phyloP scores from a whole-genome alignment of 2,888 invertebrate genomes.

The Tenthredo notha region DNA sequence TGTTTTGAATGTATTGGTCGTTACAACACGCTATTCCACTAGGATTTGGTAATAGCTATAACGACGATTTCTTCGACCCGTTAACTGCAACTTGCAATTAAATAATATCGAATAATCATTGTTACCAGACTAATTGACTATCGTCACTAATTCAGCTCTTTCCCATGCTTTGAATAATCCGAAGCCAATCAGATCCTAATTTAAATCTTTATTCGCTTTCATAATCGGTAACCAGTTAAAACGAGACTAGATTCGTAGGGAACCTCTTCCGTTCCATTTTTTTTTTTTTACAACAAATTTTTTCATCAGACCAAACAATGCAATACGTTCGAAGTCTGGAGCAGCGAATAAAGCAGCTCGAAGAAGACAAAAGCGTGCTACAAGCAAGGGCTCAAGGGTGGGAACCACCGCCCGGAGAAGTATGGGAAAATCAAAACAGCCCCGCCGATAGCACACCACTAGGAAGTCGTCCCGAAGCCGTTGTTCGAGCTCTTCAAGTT shows the following conservation, averaged over 20 bases:
- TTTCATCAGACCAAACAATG: slow-evolving; percentile 88
- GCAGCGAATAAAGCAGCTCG: slow-evolving; percentile 90
- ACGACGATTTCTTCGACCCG: not conserved
- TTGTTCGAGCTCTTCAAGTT: slow-evolving; percentile 95
- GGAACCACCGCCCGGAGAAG: slow-evolving; percentile 59
- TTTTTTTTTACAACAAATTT: too few relatives aligned
- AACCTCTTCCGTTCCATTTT: slow-evolving; percentile 57
- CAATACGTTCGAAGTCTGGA: slow-evolving; percentile 95
- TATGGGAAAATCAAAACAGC: slow-evolving; percentile 63
- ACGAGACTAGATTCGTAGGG: slow-evolving; percentile 15
- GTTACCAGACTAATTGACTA: not conserved
- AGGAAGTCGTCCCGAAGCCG: slow-evolving; percentile 92
- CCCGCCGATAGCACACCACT: slow-evolving; percentile 74
- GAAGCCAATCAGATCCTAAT: not conserved
- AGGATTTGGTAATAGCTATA: not conserved
- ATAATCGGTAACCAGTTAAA: slow-evolving; percentile 1
- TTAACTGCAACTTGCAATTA: not conserved
- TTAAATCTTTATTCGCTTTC: not conserved
- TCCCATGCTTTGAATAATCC: not conserved
- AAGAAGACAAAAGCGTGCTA: slow-evolving; percentile 87
- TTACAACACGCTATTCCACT: not conserved
- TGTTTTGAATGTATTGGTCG: slow-evolving; percentile 12
- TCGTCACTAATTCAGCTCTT: not conserved
- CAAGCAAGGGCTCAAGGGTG: slow-evolving; percentile 78
- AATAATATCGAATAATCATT: slow-evolving; percentile 31